Evolutionary conservation across 2,888 invertebrate genomes (phyloP), one percentile per base, ranked within the genome.

Genomic region (Odontocerum albicorne): DNA sequence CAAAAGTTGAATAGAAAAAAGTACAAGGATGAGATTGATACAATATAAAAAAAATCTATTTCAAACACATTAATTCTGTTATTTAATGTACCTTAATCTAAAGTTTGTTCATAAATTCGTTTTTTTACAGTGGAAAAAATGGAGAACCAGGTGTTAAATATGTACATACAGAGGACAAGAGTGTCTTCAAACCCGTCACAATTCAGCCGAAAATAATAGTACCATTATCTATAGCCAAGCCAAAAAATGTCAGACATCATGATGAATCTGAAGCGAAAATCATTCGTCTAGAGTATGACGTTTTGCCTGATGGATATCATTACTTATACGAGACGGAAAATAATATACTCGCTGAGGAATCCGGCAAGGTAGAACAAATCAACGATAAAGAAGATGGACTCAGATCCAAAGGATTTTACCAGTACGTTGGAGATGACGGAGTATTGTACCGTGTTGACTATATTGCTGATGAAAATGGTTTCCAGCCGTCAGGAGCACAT

Each of bases 351-450:
- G 85, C 81, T 6, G 84, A 82, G 64, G 85, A 86, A 65, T 68
- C 72, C 6, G 87, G 87, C 15, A 75, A 73, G 63, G 74, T 86
- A 15, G 82, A 82, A 62, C 72, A 78, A 61, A 66, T 74, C 8
- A 74, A 79, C 0, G 65, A 64, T 2, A 76, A 77, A 13, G 76
- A 75, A 1, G 82, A 82, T 57, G 83, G 82, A 1, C 79, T 86
- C 42, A 77, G 79, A 50, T 82, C 85, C 1, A 76, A 73, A 51
- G 87, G 87, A 2, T 86, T 83, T 66, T 87, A 80, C 66, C 81
- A 85, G 63, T 87, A 85, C 66, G 80, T 86, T 1, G 86, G 84
- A 1, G 83, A 83, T 45, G 81, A 84, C 64, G 83, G 83, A 50
- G 66, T 74, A 2, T 75, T 75, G 33, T 80, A 83, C 66, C 71